Evolutionary conservation across 2,113 vertebrate genomes (phyloP), one percentile per base, ranked within the genome.

Genomic region (Ranitomeya imitator): DNA sequence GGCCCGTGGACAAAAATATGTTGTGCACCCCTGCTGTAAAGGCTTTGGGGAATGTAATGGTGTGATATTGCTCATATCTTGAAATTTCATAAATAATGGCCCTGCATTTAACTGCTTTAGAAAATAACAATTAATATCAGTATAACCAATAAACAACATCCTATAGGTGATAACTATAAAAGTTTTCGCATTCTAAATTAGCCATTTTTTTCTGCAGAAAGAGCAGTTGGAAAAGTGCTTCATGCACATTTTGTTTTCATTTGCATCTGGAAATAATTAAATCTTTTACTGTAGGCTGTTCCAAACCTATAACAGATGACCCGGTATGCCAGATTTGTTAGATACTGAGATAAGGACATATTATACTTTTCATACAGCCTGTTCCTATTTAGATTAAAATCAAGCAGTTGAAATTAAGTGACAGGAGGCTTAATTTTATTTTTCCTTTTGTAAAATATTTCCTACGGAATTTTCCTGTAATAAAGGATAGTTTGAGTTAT

Each of bases 341-440:
- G 65, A 82, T 88, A 74, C 37, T 73, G 54, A 83, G 65, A 80
- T 59, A 87, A 87, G 65, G 77, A 71, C 76, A 87, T 45, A 67
- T 52, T 79, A 78, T 86, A 63, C 57, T 37, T 78, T 26, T 81
- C n/a, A 59, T 52, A 55, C 78, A 87, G 86, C 52, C 65, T 71
- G 86, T 10, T 87, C 82, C 79, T 18, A 81, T 81, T 87, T 60
- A 87, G 77, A 87, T 87, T 87, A 71, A 37, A 79, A 79, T 79
- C 31, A 86, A 14, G 59, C 13, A 19, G 37, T 59, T 78, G n/a
- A 74, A 81, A 57, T 31, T 31, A 80, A 81, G 71, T 81, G 86
- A 87, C 78, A 73, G 54, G 51, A 45, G 57, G 79, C 31, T 59
- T 60, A 82, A 54, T 71, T 79, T 57, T 87, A 55, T 21, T 87